These are phyloP conservation scores for Drosophila pseudoananassae DNA, from an alignment of 1,140 invertebrate genomes.

Conservation along the genomic window DNA sequence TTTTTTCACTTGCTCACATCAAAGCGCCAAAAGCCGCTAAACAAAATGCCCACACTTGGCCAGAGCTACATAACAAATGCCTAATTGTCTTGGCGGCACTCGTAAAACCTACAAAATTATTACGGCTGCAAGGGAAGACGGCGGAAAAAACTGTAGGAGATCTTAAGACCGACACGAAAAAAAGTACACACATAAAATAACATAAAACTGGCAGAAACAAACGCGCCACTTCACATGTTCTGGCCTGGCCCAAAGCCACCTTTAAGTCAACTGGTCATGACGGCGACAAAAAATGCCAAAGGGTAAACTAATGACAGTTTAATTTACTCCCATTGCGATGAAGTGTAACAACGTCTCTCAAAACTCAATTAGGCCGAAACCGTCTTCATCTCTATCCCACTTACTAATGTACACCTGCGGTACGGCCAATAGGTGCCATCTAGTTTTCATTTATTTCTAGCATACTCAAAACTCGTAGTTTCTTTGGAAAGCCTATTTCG, in stretches of 20 bases:
- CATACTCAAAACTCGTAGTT: not conserved
- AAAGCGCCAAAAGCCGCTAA: constrained; percentile 76
- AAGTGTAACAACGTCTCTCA: constrained; percentile 80
- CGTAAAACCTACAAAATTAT: constrained; percentile 82
- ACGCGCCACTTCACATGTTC: constrained; percentile 79
- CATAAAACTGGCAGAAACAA: constrained; percentile 45
- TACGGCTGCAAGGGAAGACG: constrained; percentile 60
- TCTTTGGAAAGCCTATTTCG: not conserved
- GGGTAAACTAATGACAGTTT: constrained; percentile 82
- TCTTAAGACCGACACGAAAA: constrained; percentile 9
- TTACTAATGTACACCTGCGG: constrained; percentile 22
- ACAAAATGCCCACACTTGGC: constrained; percentile 80
- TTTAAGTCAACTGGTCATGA: constrained; percentile 20
- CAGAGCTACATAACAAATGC: constrained; percentile 68
- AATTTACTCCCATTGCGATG: constrained; percentile 82
- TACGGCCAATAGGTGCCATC: constrained; percentile 5
- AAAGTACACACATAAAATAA: constrained; percentile 35
- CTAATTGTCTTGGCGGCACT: constrained; percentile 81
- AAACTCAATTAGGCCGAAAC: constrained; percentile 71
- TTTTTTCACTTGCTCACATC: constrained; percentile 72
- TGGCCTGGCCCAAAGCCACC: constrained; percentile 32
- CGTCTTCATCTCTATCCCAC: constrained; percentile 20
- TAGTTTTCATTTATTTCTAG: not conserved
- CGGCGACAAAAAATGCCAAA: constrained; percentile 75
- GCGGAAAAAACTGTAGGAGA: constrained; percentile 24